Conservation (phyloP, 2,113 vertebrate genomes). For the Pterocles gutturalis region DNA sequence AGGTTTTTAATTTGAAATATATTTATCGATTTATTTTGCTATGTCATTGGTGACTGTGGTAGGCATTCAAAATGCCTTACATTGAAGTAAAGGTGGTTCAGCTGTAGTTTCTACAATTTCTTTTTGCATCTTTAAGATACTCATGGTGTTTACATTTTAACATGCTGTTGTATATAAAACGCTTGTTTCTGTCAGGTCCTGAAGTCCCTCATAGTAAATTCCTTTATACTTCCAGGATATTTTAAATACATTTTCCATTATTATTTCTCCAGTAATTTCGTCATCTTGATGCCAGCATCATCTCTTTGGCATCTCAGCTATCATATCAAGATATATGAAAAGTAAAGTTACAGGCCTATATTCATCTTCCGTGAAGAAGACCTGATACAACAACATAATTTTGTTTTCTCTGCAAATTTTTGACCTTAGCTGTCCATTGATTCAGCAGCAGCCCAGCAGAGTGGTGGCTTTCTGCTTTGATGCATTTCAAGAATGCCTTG, state of each 20-base stretch:
- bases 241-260: neutral
- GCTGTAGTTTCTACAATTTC: neutral
- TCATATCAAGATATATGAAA: neutral
- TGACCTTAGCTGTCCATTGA: neutral
- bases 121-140: neutral
- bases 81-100: neutral
- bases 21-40: neutral
- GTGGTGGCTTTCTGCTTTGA: neutral
- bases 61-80: neutral
- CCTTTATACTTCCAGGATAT: neutral
- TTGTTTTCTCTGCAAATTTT: neutral
- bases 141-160: neutral
- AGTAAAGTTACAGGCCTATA: neutral
- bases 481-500: neutral
- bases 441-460: neutral
- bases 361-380: neutral
- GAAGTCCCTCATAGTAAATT: neutral
- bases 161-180: neutral
- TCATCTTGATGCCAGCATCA: neutral
- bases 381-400: neutral
- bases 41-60: neutral
- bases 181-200: neutral
- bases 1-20: neutral
- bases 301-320: neutral
- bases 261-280: neutral